Evolutionary conservation across 2,888 invertebrate species (phyloP), one percentile per base, ranked within the genome.

Genomic region (Drosophila niveifrons): DNA sequence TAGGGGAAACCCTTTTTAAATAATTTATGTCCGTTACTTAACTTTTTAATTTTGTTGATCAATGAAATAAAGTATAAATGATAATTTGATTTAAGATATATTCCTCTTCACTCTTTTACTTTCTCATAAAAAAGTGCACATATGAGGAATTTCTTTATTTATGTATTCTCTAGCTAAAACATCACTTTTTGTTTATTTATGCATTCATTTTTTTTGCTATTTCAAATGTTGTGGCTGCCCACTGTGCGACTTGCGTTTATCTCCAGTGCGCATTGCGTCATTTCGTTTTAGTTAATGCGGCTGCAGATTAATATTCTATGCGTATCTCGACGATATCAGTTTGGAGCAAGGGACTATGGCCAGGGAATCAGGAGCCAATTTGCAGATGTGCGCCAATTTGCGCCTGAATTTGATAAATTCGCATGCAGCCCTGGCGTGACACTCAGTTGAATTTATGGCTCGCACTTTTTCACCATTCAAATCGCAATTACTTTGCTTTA

Each of bases 381-480:
- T 82, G 80, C 82, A 80, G 87, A 87, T 82, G 87, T 89, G 80
- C 80, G 82, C 80, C 88, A 86, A 87, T 89, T 88, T 83, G 65
- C 83, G 78, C 77, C 80, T 78, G 81, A 89, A 78, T 86, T 90
- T 90, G 88, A 90, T 90, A 90, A 90, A 91, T 89, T 89, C 87
- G 69, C 78, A 77, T 83, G 83, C 88, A 82, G 88, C 78, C 86
- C 81, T 89, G 78, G 77, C 82, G 80, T 90, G 90, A 90, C 91
- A 90, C 66, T 90, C 85, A 88, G 85, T 87, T 85, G 78, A 86
- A 91, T 90, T 91, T 90, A 91, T 90, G 81, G 74, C 81, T 67
- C 79, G 73, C 82, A 81, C 84, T 88, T 89, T 90, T 85, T 80
- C 76, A 80, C 82, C 75, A 90, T 88, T 89, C 80, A 87, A 88